These are phyloP conservation scores for Hypselothyrea guttata DNA, from an alignment of 2,888 invertebrate species.

Conservation along the genomic window DNA sequence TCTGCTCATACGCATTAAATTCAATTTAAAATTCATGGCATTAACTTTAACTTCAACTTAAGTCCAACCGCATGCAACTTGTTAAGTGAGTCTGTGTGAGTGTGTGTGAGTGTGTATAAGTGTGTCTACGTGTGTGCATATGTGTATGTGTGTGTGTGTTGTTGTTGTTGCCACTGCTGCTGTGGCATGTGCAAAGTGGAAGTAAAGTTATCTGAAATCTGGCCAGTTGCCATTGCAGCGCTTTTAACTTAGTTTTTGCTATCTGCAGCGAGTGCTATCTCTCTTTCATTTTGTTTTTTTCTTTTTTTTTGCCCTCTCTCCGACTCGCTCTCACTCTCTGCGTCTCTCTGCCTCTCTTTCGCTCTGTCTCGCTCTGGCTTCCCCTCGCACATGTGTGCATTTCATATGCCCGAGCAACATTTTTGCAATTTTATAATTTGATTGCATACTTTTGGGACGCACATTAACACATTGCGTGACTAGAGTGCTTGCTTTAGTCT, in stretches of 20 bases:
- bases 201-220: constrained; percentile 51
- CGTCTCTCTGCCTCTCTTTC: constrained; percentile 2
- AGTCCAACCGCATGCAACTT: constrained; percentile 74
- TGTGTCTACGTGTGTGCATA: background rate
- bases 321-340: constrained; percentile 1
- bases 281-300: background rate
- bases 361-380: background rate
- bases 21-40: constrained; percentile 77
- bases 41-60: constrained; percentile 75
- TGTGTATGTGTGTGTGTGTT: constrained; percentile 17
- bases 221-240: constrained; percentile 54
- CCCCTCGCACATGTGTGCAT: constrained; percentile 4
- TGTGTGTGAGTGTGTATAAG: background rate
- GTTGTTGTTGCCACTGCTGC: too few relatives aligned
- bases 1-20: constrained; percentile 65
- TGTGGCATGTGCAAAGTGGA: constrained; percentile 19
- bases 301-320: background rate
- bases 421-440: constrained; percentile 68
- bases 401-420: constrained; percentile 47
- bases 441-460: constrained; percentile 66
- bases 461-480: constrained; percentile 62
- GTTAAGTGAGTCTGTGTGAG: constrained; percentile 45
- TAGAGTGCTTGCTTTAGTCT: constrained; percentile 3
- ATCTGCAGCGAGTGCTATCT: constrained; percentile 24
- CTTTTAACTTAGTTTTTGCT: constrained; percentile 70